Percentiles rank a stretch among this genome's conserved stretches.
These are phyloP conservation scores for Chloroclysta siterata DNA, from an alignment of 2,888 invertebrate species.

Conservation along the genomic window DNA sequence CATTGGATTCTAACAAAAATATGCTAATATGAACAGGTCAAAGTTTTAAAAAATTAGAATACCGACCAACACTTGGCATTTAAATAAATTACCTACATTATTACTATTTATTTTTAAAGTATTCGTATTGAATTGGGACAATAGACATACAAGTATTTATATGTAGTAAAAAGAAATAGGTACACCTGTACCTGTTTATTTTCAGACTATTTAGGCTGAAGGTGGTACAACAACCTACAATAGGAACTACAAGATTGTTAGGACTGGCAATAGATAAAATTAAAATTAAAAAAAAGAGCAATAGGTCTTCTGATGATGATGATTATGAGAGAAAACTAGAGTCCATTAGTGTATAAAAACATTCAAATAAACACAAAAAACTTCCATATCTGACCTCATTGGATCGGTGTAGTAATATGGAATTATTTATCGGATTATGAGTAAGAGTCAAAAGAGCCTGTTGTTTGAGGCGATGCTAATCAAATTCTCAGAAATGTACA, in stretches of 20 bases:
- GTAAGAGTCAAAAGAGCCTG: conserved; percentile 57
- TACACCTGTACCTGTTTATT: too few species aligned
- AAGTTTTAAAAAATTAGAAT: conserved; percentile 57
- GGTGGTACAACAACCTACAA: too few species aligned
- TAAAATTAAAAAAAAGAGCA: too few species aligned
- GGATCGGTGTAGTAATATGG: conserved; percentile 50
- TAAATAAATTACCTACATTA: conserved; percentile 47
- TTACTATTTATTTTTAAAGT: conserved; percentile 36
- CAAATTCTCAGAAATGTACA: conserved; percentile 79
- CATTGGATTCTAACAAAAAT: conserved; percentile 64
- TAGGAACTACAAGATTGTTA: too few species aligned
- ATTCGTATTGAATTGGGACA: conserved; percentile 39
- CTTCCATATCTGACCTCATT: conserved; percentile 39
- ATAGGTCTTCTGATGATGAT: too few species aligned
- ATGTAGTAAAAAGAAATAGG: conserved; percentile 17
- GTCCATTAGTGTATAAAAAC: too few species aligned
- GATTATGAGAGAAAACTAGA: too few species aligned
- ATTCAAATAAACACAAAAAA: conserved; percentile 26
- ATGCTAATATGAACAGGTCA: conserved; percentile 64
- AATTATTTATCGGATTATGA: conserved; percentile 66
- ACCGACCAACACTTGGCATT: conserved; percentile 46
- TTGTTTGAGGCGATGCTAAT: conserved; percentile 63
- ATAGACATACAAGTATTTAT: conserved; percentile 35
- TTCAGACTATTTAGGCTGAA: too few species aligned
- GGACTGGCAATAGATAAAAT: too few species aligned